phyloP scores from a whole-genome alignment of 2,888 invertebrate species.

The Linnaemya vulpina region DNA sequence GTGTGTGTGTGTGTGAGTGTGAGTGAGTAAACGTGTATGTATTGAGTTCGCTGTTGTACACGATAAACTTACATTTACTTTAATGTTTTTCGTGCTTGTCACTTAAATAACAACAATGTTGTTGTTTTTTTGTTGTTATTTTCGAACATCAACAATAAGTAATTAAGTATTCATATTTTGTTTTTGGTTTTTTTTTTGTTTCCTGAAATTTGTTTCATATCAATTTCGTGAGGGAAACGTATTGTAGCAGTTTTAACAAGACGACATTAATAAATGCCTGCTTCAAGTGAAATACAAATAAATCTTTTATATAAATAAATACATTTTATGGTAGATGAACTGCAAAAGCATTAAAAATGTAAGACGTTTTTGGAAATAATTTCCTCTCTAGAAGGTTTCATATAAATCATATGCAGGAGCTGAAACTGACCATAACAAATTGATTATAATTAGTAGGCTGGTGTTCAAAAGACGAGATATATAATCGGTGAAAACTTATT shows the following conservation, averaged over 20 bases:
- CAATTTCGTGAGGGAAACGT: background rate
- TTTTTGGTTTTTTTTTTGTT: background rate
- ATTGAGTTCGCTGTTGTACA: conserved; percentile 3
- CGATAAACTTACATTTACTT: conserved; percentile 48
- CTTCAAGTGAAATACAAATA: background rate
- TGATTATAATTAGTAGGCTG: too few relatives aligned
- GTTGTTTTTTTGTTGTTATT: background rate
- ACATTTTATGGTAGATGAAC: background rate
- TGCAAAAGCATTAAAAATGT: background rate
- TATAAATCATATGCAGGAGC: too few relatives aligned
- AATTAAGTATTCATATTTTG: background rate
- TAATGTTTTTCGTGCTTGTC: conserved; percentile 54
- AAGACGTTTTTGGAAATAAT: background rate
- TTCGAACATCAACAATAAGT: background rate
- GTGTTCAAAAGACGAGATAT: too few relatives aligned
- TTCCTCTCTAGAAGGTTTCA: too few relatives aligned
- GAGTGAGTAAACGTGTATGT: background rate
- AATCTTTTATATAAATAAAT: background rate
- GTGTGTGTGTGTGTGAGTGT: background rate
- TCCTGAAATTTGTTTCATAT: background rate
- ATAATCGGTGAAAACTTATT: too few relatives aligned
- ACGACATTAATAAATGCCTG: background rate
- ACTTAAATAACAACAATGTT: conserved; percentile 44
- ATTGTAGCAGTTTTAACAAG: background rate
- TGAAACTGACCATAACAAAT: too few relatives aligned